A percentile compares a stretch with the other conserved stretches of the same genome.
Evolutionary conservation across 2,888 invertebrate species (phyloP).

Genomic region (Heliconius cydno): DNA sequence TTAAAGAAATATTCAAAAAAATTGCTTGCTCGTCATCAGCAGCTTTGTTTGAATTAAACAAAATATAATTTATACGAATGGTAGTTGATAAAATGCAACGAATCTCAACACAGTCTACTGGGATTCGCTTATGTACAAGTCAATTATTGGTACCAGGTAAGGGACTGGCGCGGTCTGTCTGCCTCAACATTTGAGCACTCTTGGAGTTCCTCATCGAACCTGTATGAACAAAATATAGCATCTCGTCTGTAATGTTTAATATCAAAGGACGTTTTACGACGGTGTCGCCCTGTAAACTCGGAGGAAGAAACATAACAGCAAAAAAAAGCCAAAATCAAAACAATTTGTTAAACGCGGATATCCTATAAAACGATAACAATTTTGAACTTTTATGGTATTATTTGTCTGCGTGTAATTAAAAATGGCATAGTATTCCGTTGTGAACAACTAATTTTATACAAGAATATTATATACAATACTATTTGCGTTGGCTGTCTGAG

Average conservation of each 20-base stretch:
- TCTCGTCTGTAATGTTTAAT: conserved; percentile 60
- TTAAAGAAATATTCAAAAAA: conserved; percentile 29
- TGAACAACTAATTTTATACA: conserved; percentile 26
- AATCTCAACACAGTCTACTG: conserved; percentile 71
- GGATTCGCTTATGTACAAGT: conserved; percentile 72
- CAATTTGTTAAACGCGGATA: not conserved
- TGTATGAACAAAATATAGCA: conserved; percentile 80
- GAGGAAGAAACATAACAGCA: conserved; percentile 36
- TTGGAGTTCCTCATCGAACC: conserved; percentile 87
- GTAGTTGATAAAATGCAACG: conserved; percentile 62
- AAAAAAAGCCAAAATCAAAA: conserved; percentile 37
- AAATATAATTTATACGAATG: conserved; percentile 61
- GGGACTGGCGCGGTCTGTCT: conserved; percentile 85
- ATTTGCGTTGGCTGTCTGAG: conserved; percentile 58
- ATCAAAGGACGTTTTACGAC: conserved; percentile 21
- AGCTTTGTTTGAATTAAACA: conserved; percentile 61
- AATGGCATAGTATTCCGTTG: conserved; percentile 38
- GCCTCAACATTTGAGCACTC: conserved; percentile 87
- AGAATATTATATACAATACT: conserved; percentile 42
- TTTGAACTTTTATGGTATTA: conserved; percentile 28
- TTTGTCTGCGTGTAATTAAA: conserved; percentile 26
- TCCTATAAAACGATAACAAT: not conserved
- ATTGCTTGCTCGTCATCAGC: conserved; percentile 68
- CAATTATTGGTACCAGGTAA: conserved; percentile 80
- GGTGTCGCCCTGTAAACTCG: conserved; percentile 49